These are phyloP conservation scores for Brachionus koreanus DNA, from an alignment of 1,140 invertebrate species.

Conservation along the genomic window DNA sequence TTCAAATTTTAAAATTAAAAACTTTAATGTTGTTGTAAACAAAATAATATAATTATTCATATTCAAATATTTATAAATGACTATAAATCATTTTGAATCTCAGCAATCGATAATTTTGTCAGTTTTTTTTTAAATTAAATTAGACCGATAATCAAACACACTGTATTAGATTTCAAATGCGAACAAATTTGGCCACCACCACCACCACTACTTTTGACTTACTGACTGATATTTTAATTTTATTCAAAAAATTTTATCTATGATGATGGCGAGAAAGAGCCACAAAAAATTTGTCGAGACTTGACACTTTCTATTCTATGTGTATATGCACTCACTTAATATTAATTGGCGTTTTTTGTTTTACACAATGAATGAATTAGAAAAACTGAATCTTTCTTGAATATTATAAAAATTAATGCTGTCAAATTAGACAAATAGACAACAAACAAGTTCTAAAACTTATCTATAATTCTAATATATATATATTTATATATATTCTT, in stretches of 20 bases:
- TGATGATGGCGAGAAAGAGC: not conserved
- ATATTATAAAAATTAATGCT: not conserved
- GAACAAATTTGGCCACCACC: not conserved
- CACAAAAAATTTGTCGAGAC: not conserved
- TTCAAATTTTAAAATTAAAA: not conserved
- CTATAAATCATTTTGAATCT: not conserved
- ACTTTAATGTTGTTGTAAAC: not conserved
- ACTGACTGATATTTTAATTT: not conserved
- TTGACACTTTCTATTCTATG: no score
- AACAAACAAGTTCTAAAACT: not conserved
- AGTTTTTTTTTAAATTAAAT: not conserved
- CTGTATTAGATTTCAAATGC: not conserved
- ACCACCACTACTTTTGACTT: not conserved
- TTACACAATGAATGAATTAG: not conserved
- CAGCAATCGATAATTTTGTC: not conserved
- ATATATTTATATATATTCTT: no score
- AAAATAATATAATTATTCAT: not conserved
- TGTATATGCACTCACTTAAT: no score
- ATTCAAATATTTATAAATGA: not conserved
- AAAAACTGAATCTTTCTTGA: not conserved
- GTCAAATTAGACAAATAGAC: not conserved
- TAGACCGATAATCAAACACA: not conserved
- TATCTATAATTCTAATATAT: not conserved
- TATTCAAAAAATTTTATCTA: not conserved
- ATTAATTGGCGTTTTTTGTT: not conserved